Base-by-base conservation (phyloP, 64 coral and sea anemone genomes). In the Dendrophyllia cribrosa region DNA sequence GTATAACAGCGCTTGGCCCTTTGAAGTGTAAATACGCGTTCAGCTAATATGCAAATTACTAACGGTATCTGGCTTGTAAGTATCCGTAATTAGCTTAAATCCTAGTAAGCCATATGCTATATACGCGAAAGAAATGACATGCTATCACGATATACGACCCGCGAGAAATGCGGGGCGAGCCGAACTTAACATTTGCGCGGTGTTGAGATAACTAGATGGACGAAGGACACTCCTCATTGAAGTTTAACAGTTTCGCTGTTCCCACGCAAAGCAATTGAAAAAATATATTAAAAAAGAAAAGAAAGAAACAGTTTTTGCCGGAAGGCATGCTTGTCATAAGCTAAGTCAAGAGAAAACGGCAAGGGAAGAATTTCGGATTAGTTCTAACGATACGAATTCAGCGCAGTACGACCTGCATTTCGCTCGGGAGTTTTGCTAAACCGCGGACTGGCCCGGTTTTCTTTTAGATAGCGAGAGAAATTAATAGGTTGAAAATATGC, bases 21-120 rank as follows among this genome's bases (percentile, higher is more conserved):
- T 84, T 84, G 80, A 84, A 84, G 80, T 84, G 80, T 84, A 84
- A 84, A 84, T 84, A 84, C 80, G 23, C 62, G 22, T 65, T 67
- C 44, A 45, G 44, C 45, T 75, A 75, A 45, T 84, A 84, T 84
- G 80, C 80, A 84, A 84, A 84, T 84, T 84, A 63, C 59, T 84
- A 84, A 84, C 80, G 80, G 80, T 84, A 84, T 84, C 80, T 84
- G 9, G 61, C 80, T 47, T 84, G 22, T 68, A 84, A 67, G 80
- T 50, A 68, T 45, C 34, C 47, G 19, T 84, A 68, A 84, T 84
- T 84, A 84, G 43, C 60, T 84, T 64, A 66, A 84, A 84, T 84
- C 80, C 46, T 50, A 84, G 80, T 44, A 84, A 68, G 80, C 80
- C 80, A 84, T 84, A 67, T 84, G 80, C 44, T 50, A 34, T 34